phyloP scores from a whole-genome alignment of 2,113 vertebrate species.

The human region DNA sequence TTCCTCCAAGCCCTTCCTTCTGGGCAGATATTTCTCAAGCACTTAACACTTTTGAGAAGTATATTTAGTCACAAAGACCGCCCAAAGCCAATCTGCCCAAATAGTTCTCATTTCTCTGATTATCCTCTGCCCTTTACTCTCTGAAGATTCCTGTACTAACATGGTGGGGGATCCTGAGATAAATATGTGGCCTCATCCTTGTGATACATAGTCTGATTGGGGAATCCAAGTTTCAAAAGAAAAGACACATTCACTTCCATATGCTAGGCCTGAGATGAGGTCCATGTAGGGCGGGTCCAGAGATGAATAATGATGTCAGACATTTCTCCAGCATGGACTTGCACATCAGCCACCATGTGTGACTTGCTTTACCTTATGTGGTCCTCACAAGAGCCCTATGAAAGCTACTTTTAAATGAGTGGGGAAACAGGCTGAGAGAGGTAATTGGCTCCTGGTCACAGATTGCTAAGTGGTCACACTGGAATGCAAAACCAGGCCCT shows the following conservation, averaged over 20 bases:
- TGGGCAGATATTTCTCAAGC: background rate
- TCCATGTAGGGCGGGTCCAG: rapidly evolving
- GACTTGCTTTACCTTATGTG: too few species aligned
- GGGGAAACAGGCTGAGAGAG: background rate
- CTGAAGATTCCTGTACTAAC: background rate
- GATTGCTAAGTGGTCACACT: too few species aligned
- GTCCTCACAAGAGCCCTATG: rapidly evolving
- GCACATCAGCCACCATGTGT: rapidly evolving
- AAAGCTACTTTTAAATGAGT: background rate
- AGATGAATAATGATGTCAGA: background rate
- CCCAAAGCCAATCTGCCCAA: background rate
- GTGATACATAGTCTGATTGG: background rate
- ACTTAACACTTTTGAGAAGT: background rate
- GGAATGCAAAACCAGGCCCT: background rate
- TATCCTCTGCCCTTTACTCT: background rate
- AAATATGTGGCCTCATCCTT: background rate
- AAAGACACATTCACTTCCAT: background rate
- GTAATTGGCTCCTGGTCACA: background rate
- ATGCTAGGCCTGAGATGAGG: background rate
- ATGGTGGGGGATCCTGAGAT: too few species aligned
- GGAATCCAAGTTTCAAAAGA: rapidly evolving
- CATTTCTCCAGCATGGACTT: background rate
- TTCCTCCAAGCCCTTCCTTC: too few species aligned
- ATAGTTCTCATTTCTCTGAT: background rate
- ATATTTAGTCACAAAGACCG: background rate